A percentile compares a stretch with the other conserved stretches of the same genome.
Evolutionary conservation across 2,113 vertebrate genomes (phyloP).

Genomic region (Cinclus cinclus): DNA sequence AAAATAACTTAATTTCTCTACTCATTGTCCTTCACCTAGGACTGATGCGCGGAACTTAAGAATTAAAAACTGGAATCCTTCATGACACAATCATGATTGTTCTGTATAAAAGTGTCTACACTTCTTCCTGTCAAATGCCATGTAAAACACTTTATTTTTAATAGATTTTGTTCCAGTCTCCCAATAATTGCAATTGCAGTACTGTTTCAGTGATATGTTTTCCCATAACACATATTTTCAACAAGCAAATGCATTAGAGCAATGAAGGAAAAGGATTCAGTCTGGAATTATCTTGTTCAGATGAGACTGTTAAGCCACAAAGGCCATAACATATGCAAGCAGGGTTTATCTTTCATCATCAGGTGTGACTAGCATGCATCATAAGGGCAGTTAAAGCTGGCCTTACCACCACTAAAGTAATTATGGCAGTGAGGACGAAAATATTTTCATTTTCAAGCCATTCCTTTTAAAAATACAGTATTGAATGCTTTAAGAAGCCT

Average conservation of each 20-base stretch:
- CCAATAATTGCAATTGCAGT: neutral
- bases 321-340: neutral
- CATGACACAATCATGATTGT: neutral
- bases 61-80: neutral
- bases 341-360: neutral
- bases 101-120: neutral
- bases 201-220: neutral
- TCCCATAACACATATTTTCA: neutral
- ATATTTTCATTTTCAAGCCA: neutral
- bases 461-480: neutral
- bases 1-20: neutral
- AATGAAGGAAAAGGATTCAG: neutral
- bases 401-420: neutral
- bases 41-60: neutral
- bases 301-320: neutral
- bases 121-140: neutral
- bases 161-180: neutral
- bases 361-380: neutral
- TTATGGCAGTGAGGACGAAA: neutral
- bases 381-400: neutral
- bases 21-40: neutral
- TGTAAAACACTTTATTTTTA: neutral
- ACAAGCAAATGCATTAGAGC: neutral
- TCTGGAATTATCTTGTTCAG: neutral
- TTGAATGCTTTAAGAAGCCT: neutral